Evolutionary conservation across 2,888 invertebrate species (phyloP), one percentile per base, ranked within the genome.

Genomic region (Anodontia alba): DNA sequence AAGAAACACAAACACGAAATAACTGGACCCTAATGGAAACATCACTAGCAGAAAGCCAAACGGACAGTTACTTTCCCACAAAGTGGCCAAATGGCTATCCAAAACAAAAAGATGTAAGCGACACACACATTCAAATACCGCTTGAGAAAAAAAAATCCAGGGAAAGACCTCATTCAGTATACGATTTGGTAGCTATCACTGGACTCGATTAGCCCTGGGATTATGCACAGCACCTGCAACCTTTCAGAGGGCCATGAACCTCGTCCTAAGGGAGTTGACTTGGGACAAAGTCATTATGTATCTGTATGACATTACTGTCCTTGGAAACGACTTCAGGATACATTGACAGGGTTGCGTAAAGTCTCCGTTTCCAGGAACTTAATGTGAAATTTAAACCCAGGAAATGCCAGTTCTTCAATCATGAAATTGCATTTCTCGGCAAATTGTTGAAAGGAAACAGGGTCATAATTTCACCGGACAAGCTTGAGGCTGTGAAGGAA

Each of bases 121-220:
- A n/a, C n/a, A n/a, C n/a, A n/a, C n/a, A n/a, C n/a, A n/a, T n/a
- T n/a, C n/a, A n/a, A n/a, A n/a, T 81, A n/a, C 26, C 33, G 17
- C 54, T 86, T 12, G 51, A 29, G 15, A n/a, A n/a, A 62, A 74
- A 12, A 43, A 62, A 2, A 68, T 73, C 26, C 23, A 62, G 26
- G 38, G 43, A 20, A 87, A 84, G 43, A 81, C 86, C 10, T 79
- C 87, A 12, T 78, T 87, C 42, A 77, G 33, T 15, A 84, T 84
- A 10, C 66, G 72, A 17, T 76, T 49, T 51, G 84, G 84, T 2
- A 42, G 79, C 23, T 84, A 76, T 68, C 74, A 87, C 71, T 80
- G 42, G 68, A 54, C 49, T 20, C n/a, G 78, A 23, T 36, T 87
- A 69, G 74, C 78, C 12, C 75, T 86, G 57, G 81, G 86, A 1